These are phyloP conservation scores for Podocnemis expansa DNA, from an alignment of 2,113 vertebrate genomes.

Conservation along the genomic window DNA sequence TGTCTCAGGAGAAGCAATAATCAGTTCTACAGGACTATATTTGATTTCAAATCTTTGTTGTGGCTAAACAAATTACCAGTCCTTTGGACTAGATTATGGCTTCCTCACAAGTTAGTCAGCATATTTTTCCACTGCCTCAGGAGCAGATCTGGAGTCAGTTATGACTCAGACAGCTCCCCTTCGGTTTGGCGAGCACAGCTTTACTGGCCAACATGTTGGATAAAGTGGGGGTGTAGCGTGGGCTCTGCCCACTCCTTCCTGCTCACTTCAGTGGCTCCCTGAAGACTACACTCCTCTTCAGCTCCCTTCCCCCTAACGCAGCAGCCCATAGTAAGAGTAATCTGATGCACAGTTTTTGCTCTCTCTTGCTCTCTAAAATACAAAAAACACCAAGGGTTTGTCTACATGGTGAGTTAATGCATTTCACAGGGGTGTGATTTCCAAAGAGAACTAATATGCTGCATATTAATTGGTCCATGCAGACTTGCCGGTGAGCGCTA, in stretches of 20 bases:
- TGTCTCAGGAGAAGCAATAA: background rate
- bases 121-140: background rate
- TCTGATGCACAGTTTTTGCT: background rate
- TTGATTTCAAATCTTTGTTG: background rate
- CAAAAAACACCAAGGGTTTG: background rate
- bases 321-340: background rate
- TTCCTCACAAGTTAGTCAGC: background rate
- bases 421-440: background rate
- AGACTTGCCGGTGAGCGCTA: background rate
- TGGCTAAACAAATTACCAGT: background rate
- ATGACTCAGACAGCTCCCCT: background rate
- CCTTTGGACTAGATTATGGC: background rate
- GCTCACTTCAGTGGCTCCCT: background rate
- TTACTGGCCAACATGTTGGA: background rate
- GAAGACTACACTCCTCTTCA: background rate
- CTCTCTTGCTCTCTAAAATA: background rate
- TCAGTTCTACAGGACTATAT: background rate
- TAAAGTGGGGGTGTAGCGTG: too few relatives aligned
- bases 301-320: background rate
- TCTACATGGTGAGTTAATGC: background rate
- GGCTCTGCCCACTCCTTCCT: too few relatives aligned
- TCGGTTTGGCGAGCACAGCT: background rate
- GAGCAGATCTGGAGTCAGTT: accelerated
- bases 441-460: background rate
- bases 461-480: background rate